Conservation (phyloP, 2,888 invertebrate genomes). For the Altica lythri region DNA sequence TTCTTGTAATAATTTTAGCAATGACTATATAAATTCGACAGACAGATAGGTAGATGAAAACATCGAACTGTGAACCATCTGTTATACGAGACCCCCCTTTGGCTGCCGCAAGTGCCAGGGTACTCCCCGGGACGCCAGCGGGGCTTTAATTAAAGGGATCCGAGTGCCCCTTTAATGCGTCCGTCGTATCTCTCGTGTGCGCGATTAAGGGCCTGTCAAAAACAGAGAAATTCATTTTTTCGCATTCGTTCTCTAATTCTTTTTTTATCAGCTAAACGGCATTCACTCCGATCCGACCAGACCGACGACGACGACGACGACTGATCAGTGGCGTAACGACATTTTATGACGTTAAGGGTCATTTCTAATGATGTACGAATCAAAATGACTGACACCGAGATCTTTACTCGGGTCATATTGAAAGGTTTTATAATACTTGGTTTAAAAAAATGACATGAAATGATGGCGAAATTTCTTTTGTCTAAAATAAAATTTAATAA, state of each 20-base stretch:
- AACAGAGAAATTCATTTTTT: constrained; percentile 61
- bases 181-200: constrained; percentile 51
- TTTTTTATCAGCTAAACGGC: constrained; percentile 59
- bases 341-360: not conserved
- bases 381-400: constrained; percentile 1
- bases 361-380: constrained; percentile 5
- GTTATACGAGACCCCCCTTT: constrained; percentile 3
- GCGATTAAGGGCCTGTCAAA: constrained; percentile 61
- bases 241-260: constrained; percentile 59
- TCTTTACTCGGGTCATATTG: constrained; percentile 6
- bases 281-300: constrained; percentile 50
- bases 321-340: constrained; percentile 18
- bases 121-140: constrained; percentile 31
- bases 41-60: no score
- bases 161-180: constrained; percentile 57
- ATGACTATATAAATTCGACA: no score
- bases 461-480: no score
- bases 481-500: no score
- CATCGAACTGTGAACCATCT: no score
- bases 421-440: no score
- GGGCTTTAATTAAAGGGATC: constrained; percentile 53
- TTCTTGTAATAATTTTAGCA: no score
- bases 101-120: constrained; percentile 8
- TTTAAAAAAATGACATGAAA: no score
- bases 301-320: no score